Percentiles rank a stretch among this genome's conserved stretches.
Conservation (phyloP, 2,797 vertebrate genomes). For the Microcaecilia unicolor region DNA sequence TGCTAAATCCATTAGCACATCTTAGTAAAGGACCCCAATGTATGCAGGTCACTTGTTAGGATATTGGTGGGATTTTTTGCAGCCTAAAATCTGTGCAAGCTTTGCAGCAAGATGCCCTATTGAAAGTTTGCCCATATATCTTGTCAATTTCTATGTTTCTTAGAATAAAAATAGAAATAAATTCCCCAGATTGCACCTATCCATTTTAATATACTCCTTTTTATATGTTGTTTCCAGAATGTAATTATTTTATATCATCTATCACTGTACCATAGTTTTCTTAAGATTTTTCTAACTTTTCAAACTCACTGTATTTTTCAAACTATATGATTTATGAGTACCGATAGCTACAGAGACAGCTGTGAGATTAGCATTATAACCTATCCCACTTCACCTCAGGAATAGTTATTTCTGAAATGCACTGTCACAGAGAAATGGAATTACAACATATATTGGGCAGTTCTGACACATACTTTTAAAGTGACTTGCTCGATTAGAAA, state of each 20-base stretch:
- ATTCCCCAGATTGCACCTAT: constrained; percentile 17
- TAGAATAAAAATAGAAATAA: constrained; percentile 3
- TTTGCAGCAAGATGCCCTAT: too few relatives aligned
- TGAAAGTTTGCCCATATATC: too few relatives aligned
- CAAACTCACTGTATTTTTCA: constrained; percentile 31
- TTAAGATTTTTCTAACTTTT: constrained; percentile 45
- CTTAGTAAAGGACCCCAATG: too few relatives aligned
- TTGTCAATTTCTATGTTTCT: too few relatives aligned
- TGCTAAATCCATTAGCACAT: too few relatives aligned
- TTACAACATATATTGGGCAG: constrained; percentile 15
- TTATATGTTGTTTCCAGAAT: constrained; percentile 32
- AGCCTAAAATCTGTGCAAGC: too few relatives aligned
- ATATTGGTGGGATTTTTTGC: too few relatives aligned
- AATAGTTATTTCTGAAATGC: constrained; percentile 23
- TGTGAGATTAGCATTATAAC: constrained; percentile 34
- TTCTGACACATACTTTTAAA: constrained; percentile 13
- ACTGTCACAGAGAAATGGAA: constrained; percentile 24
- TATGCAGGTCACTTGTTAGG: too few relatives aligned
- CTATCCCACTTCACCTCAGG: constrained; percentile 19
- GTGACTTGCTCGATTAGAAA: neutral
- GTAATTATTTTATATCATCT: constrained; percentile 38
- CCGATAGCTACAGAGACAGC: constrained; percentile 26
- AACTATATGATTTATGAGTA: constrained; percentile 39
- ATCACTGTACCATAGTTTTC: constrained; percentile 38
- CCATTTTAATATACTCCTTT: constrained; percentile 29